Evolutionary conservation across 2,888 invertebrate species (phyloP), one percentile per base, ranked within the genome.

Genomic region (Meganola albula): DNA sequence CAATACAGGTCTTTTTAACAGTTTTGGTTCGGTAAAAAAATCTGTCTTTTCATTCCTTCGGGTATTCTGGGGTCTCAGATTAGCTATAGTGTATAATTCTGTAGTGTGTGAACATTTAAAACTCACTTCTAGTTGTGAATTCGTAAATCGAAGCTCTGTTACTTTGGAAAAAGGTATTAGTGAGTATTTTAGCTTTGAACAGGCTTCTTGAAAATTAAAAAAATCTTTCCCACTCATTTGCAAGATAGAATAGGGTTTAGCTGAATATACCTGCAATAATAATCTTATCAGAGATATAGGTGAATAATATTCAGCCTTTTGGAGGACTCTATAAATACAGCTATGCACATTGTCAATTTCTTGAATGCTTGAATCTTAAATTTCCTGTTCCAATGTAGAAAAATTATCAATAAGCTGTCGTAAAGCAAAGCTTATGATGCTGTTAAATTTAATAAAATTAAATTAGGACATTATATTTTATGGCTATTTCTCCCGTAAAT

Each of bases 271-370:
- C 23, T 22, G 24, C 23, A 27, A 28, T 34, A 28, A 16, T 27
- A 28, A 28, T 34, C 34, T 34, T 23, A 34, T 28, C 27, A 28
- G 23, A 34, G 23, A 24, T 23, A 34, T 9, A 24, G 34, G 34
- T 27, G 34, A 34, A 27, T 28, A 35, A 30, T 35, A 30, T 30
- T 35, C 30, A 30, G 30, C 21, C 16, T 30, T 35, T 35, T 12
- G 11, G 27, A 35, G 20, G 30, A 35, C 26, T 29, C 27, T 27
- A 18, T 33, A 14, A 32, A 32, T 27, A 32, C 32, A 32, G 25
- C 31, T 31, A 20, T 24, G 16, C 24, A 24, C 16, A 24, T 24
- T 24, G 24, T 31, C 31, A 31, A 27, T 27, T 31, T 29, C 20
- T 21, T 25, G 30, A 21, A 30, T 35, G 24, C 22, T 30, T 11